Evolutionary conservation across 1,140 invertebrate species (phyloP).

Genomic region (Phthorimaea operculella): DNA sequence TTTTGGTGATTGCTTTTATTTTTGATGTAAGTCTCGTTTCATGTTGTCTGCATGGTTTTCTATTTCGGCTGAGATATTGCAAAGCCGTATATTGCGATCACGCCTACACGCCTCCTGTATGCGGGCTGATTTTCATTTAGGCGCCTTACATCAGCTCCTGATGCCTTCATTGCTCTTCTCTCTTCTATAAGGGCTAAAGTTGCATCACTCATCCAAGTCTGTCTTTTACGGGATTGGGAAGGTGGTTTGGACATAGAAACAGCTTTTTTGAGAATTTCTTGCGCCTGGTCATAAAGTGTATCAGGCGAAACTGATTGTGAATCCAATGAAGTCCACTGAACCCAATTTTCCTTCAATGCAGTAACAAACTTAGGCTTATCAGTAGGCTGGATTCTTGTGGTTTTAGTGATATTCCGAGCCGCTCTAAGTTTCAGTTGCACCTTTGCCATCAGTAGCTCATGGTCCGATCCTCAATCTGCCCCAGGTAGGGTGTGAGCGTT

Average conservation of each 20-base stretch:
- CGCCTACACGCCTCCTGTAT: slow-evolving; percentile 8
- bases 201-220: slow-evolving; percentile 10
- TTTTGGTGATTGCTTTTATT: not conserved
- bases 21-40: not conserved
- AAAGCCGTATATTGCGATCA: not conserved
- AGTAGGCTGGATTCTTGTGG: no score
- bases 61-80: slow-evolving; percentile 1
- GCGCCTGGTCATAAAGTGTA: not conserved
- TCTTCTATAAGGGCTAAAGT: slow-evolving; percentile 12
- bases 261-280: not conserved
- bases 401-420: no score
- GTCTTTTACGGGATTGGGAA: slow-evolving; percentile 1
- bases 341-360: not conserved
- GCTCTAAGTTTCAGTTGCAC: no score
- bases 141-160: slow-evolving; percentile 3
- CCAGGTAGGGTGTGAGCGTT: no score
- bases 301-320: not conserved
- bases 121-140: slow-evolving; percentile 4
- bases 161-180: slow-evolving; percentile 8
- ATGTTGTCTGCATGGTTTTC: not conserved
- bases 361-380: not conserved
- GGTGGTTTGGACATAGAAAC: not conserved
- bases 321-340: not conserved
- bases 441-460: no score
- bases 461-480: no score